Evolutionary conservation across 2,797 vertebrate genomes (phyloP).

Genomic region (Poecilia velifera): DNA sequence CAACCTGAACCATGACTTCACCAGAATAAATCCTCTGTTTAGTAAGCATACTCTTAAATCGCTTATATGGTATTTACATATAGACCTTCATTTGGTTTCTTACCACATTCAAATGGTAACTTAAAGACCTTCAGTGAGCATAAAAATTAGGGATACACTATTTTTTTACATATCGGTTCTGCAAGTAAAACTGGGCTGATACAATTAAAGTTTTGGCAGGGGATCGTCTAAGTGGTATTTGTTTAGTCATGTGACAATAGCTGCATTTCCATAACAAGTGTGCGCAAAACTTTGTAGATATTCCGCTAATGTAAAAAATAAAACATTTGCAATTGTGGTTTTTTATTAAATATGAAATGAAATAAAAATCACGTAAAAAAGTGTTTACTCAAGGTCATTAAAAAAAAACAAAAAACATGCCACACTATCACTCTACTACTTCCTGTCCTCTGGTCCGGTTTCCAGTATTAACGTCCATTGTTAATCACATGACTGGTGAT

Average conservation of each 20-base stretch:
- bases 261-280: no score
- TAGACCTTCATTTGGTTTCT: slow-evolving; percentile 64
- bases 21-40: background rate
- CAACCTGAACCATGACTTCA: background rate
- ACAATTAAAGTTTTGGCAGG: background rate
- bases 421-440: no score
- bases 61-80: slow-evolving; percentile 48
- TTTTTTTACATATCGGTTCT: background rate
- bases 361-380: no score
- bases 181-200: background rate
- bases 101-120: slow-evolving; percentile 23
- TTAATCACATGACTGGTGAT: no score
- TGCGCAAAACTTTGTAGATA: no score
- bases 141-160: background rate
- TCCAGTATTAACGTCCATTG: no score
- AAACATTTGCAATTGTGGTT: no score
- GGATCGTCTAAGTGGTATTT: background rate
- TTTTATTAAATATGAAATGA: no score
- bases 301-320: no score
- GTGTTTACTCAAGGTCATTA: no score
- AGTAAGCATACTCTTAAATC: background rate
- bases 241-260: background rate
- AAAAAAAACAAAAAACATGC: no score
- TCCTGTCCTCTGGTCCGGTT: no score
- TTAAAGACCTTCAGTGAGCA: slow-evolving; percentile 24